These are phyloP conservation scores for Hemitrygon akajei DNA, from an alignment of 2,797 vertebrate species.

Conservation along the genomic window DNA sequence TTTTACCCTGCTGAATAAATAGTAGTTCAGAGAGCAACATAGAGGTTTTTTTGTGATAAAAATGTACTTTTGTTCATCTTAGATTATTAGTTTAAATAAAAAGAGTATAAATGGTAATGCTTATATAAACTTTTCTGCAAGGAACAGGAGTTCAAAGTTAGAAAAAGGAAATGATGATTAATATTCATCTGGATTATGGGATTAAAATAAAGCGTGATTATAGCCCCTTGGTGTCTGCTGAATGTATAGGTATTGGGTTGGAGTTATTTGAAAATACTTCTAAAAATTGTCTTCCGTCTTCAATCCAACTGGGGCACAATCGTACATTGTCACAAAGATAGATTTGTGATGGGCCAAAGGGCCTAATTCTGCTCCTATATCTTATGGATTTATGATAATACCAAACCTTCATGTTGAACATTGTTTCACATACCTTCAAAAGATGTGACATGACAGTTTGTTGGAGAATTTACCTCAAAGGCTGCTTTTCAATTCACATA, in stretches of 20 bases:
- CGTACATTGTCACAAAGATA: no score
- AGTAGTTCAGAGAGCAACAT: neutral
- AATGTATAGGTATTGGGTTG: neutral
- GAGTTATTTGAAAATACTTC: neutral
- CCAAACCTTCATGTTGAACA: neutral
- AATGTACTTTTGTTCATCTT: slow-evolving; percentile 2
- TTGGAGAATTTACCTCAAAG: neutral
- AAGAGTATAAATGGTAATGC: neutral
- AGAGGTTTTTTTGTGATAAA: neutral
- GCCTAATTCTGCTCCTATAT: no score
- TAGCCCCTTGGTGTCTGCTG: neutral
- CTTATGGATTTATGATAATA: no score
- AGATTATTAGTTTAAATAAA: slow-evolving; percentile 22
- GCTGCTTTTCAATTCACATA: no score
- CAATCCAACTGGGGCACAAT: neutral
- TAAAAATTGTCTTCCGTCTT: neutral
- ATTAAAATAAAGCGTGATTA: neutral
- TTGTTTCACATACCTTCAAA: neutral
- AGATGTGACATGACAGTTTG: neutral
- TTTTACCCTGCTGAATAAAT: slow-evolving; percentile 20
- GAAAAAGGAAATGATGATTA: neutral
- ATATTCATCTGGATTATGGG: neutral
- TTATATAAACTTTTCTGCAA: neutral
- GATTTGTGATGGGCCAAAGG: neutral
- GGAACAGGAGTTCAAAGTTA: neutral